Evolutionary conservation across 2,113 vertebrate species (phyloP), one percentile per base, ranked within the genome.

Genomic region (Pavo muticus): DNA sequence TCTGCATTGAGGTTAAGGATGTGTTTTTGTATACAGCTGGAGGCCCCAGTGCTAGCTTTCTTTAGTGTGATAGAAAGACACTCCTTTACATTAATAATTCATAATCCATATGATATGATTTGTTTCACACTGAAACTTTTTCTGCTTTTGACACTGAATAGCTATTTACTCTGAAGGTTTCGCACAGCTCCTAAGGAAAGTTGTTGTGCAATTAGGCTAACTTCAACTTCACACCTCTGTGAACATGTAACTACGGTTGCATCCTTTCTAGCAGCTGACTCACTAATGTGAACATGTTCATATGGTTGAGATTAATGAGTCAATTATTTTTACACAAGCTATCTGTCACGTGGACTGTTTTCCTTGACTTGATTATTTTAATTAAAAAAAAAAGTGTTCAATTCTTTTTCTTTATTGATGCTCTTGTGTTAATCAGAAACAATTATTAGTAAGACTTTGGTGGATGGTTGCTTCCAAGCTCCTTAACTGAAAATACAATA

Each of bases 291-390:
- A 96, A 91, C 92, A 95, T 97, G 95, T 97, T 98, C 92, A 94
- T 95, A 96, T 95, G 90, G 93, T 94, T 97, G 97, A 97, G 97
- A 98, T 97, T 98, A 97, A 98, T 98, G 97, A 98, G 93, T 97
- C 97, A 97, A 98, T 98, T 98, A 97, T 97, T 97, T 97, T 97
- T 96, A 96, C 76, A 97, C 94, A 97, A 95, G 84, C 84, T 97
- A 96, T 97, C 93, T 96, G 91, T 98, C 97, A 97, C 91, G 44
- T 95, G 97, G 54, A 40, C 84, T 96, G 94, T 97, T 98, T 97
- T 96, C 92, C 91, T 97, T 96, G 85, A 96, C 95, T 98, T 96
- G 93, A 97, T 96, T 96, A 91, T 96, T 96, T 96, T 98, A 98
- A 98, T 98, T 97, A 95, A 97, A 97, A 96, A 95, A 95, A 97